Evolutionary conservation across 2,888 invertebrate genomes (phyloP).

Genomic region (Incurvaria masculella): DNA sequence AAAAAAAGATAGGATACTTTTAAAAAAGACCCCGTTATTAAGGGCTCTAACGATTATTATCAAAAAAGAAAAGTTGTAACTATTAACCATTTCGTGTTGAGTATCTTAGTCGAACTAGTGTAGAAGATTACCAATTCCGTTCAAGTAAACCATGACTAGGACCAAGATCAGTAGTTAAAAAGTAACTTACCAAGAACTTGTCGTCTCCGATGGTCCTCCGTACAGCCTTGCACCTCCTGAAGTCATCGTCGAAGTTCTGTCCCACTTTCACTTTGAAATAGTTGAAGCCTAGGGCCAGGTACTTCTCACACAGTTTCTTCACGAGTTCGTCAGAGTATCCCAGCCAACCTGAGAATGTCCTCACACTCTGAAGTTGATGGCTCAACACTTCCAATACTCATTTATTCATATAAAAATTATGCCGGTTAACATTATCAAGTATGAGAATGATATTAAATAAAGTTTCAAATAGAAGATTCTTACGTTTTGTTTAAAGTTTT

Average conservation of each 20-base stretch:
- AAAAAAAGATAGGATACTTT: no score
- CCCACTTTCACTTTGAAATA: slow-evolving; percentile 93
- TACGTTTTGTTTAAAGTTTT: no score
- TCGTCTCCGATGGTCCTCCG: slow-evolving; percentile 74
- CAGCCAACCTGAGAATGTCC: slow-evolving; percentile 84
- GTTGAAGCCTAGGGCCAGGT: slow-evolving; percentile 70
- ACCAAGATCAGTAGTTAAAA: background rate
- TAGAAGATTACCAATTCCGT: no score
- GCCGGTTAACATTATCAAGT: no score
- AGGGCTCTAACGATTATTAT: background rate
- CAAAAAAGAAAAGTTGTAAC: background rate
- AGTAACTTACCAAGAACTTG: slow-evolving; percentile 61
- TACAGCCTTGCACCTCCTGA: slow-evolving; percentile 66
- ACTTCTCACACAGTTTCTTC: slow-evolving; percentile 65
- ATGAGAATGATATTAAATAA: no score
- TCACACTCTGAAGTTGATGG: no score
- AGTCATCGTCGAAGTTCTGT: slow-evolving; percentile 71
- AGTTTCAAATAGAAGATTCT: no score
- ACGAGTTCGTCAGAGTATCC: slow-evolving; percentile 81
- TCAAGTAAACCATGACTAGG: no score
- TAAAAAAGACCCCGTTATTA: no score
- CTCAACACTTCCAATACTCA: no score
- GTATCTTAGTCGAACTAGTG: background rate
- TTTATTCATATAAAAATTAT: no score
- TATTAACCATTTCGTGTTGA: background rate